phyloP scores from a whole-genome alignment of 2,888 invertebrate species.

The Andrena bicolor region DNA sequence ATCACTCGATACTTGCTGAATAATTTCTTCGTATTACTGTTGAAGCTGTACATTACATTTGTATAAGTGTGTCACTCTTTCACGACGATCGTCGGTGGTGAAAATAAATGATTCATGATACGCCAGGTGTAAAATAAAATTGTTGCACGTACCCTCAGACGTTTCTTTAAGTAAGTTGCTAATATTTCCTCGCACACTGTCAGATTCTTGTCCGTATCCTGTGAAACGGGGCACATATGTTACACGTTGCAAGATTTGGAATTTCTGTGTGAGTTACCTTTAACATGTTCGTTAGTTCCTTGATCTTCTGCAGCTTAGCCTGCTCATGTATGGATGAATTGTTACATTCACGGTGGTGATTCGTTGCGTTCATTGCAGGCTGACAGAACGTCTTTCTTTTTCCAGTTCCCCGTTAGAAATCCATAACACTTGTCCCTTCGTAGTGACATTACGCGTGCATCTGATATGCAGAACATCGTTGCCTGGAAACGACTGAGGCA shows the following conservation, averaged over 20 bases:
- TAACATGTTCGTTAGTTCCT: slow-evolving; percentile 72
- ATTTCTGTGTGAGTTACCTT: slow-evolving; percentile 63
- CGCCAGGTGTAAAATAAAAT: neutral
- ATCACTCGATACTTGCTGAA: neutral
- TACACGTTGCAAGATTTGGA: neutral
- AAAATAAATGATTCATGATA: slow-evolving; percentile 25
- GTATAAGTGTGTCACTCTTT: neutral
- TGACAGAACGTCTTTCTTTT: slow-evolving; percentile 10
- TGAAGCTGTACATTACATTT: slow-evolving; percentile 4
- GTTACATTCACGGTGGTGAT: slow-evolving; percentile 32
- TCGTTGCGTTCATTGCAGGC: slow-evolving; percentile 57
- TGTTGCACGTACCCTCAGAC: slow-evolving; percentile 73
- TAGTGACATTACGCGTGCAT: slow-evolving; percentile 24
- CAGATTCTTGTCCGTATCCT: slow-evolving; percentile 79
- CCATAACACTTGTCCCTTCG: slow-evolving; percentile 55
- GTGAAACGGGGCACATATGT: slow-evolving; percentile 20
- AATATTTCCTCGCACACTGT: slow-evolving; percentile 79
- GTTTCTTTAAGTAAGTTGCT: slow-evolving; percentile 73
- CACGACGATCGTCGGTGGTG: neutral
- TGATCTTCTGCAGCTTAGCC: slow-evolving; percentile 71
- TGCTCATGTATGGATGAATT: slow-evolving; percentile 57
- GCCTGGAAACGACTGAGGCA: slow-evolving; percentile 62
- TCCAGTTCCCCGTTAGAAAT: slow-evolving; percentile 40
- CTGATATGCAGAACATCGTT: slow-evolving; percentile 51
- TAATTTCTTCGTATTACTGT: neutral